Conservation (phyloP, 2,113 vertebrate species). For the Miniopterus natalensis region DNA sequence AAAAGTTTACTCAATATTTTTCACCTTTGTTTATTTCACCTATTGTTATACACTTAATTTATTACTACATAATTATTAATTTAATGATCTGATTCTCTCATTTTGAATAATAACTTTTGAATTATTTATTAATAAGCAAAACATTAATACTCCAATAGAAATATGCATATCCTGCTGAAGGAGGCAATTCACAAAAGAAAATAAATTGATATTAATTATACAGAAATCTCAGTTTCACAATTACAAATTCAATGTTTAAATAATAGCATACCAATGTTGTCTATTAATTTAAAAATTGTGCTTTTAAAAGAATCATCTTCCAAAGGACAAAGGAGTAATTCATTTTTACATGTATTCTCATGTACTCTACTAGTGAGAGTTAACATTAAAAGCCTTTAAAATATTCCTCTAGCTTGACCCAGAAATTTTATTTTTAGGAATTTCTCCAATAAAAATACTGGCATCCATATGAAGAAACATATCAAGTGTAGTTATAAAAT, state of each 20-base stretch:
- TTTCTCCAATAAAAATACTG: neutral
- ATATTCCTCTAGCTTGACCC: neutral
- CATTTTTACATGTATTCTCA: neutral
- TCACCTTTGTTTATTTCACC: neutral
- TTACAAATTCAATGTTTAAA: neutral
- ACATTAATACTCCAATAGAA: neutral
- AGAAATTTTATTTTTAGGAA: neutral
- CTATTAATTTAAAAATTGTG: neutral
- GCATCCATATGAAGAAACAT: neutral
- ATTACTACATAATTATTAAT: neutral
- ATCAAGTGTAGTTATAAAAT: neutral
- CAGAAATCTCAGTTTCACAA: neutral
- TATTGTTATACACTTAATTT: neutral
- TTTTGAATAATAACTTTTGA: neutral
- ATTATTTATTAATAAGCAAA: slow-evolving; percentile 11
- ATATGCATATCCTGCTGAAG: neutral
- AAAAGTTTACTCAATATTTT: neutral
- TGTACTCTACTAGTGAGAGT: neutral
- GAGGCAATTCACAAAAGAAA: neutral
- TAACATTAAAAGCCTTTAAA: neutral
- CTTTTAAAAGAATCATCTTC: neutral
- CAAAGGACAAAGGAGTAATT: neutral
- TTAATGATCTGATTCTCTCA: neutral
- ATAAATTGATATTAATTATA: neutral
- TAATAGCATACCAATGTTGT: neutral